Percentiles rank a stretch among this genome's conserved stretches.
These are phyloP conservation scores for Amaurobius ferox DNA, from an alignment of 2,888 invertebrate species.

Conservation along the genomic window DNA sequence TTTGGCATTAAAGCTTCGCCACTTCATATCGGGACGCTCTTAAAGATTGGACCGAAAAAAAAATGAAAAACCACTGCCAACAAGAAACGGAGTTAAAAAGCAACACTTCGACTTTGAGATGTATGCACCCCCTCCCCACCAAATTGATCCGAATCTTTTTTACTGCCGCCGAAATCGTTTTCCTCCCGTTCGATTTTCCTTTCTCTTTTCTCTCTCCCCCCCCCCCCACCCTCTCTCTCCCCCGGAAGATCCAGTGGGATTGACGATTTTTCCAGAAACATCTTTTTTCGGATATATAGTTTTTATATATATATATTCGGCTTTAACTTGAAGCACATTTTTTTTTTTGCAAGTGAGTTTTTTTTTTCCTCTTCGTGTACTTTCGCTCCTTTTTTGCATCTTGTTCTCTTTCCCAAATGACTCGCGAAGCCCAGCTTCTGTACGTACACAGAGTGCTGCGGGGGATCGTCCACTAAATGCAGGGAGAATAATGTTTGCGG, in stretches of 20 bases:
- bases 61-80: constrained; percentile 5
- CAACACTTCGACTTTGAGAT: constrained; percentile 12
- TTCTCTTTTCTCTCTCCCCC: not conserved
- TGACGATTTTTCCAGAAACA: not conserved
- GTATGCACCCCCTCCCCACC: not conserved
- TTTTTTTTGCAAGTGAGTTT: not conserved
- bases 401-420: constrained; percentile 49
- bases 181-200: constrained; percentile 9
- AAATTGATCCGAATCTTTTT: constrained; percentile 16
- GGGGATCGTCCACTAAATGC: constrained; percentile 24
- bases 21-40: constrained; percentile 14
- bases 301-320: not conserved
- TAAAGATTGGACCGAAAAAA: not conserved
- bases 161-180: constrained; percentile 9
- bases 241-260: constrained; percentile 1
- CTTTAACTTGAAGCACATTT: constrained; percentile 12
- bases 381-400: constrained; percentile 5
- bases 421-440: constrained; percentile 59
- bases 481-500: not conserved
- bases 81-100: constrained; percentile 14
- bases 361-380: not conserved
- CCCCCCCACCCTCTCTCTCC: not conserved
- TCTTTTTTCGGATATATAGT: not conserved
- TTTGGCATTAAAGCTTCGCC: not conserved
- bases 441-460: constrained; percentile 35